phyloP scores from a whole-genome alignment of 2,113 vertebrate species.

The Taxidea taxus region DNA sequence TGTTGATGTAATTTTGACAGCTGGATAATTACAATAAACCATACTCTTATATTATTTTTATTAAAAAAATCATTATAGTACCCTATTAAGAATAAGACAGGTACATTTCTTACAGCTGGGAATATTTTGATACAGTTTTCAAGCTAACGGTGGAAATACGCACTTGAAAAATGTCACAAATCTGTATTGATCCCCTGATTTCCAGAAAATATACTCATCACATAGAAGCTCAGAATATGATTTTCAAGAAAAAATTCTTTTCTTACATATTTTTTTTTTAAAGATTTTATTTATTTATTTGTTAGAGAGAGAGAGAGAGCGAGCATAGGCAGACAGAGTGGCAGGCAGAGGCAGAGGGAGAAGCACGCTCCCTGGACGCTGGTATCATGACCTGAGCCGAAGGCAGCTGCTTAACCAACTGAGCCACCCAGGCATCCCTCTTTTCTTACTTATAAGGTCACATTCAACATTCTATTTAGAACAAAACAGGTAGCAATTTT shows the following conservation, averaged over 20 bases:
- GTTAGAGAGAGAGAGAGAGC: no score
- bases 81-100: background rate
- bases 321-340: no score
- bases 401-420: no score
- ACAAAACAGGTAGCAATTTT: background rate
- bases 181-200: background rate
- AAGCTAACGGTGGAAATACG: background rate
- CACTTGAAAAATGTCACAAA: background rate
- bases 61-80: background rate
- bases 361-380: no score
- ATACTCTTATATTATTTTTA: background rate
- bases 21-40: background rate
- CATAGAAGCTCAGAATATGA: background rate
- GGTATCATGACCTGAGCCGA: no score
- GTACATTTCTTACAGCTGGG: background rate
- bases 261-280: background rate
- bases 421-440: no score
- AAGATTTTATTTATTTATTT: no score
- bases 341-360: no score
- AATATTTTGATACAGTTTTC: background rate
- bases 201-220: background rate
- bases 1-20: background rate
- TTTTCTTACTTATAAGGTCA: constrained; percentile 20
- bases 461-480: constrained; percentile 17
- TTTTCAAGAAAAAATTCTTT: constrained; percentile 23